Base-by-base conservation (phyloP, 2,888 invertebrate species). In the Ormyrus nitidulus region DNA sequence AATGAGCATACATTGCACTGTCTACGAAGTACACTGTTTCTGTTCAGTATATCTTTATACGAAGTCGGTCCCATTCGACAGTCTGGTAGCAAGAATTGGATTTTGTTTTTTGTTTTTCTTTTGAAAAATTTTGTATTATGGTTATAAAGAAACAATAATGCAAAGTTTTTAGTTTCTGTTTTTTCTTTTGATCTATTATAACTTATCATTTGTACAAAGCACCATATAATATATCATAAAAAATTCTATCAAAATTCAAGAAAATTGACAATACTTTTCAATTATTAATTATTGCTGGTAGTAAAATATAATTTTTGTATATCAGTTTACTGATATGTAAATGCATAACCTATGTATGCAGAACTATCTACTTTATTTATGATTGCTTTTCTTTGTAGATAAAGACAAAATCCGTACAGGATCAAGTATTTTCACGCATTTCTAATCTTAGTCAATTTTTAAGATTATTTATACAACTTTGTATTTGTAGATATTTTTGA, bases 31-130 rank as follows among this genome's bases (percentile, higher is more conserved):
- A 76, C 64, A 58, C 59, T 61, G 61, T 59, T 72, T 78, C 51
- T 53, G 9, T 72, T 68, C 44, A 34, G 54, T 68, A 62, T 51
- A 75, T 53, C 76, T 51, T 51, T 53, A 49, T 34, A 74, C 74
- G 49, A 56, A 51, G 76, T 81, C 81, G 76, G 81, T 81, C 79
- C 79, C 79, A 66, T 79, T 69, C n/a, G 61, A 75, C 81, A 77
- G 76, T 73, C 69, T 54, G 66, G 44, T 76, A 68, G 54, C 58
- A 76, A 61, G 56, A 53, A 78, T 70, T 48, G 51, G 48, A 70
- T 56, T 54, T 4, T 56, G 48, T 11, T 76, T 62, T 72, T 65
- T 76, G 44, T 34, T 34, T 34, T 34, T 34, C 4, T 34, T 34
- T 34, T 34, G 34, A 34, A 34, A 34, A 34, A 34, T 34, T 34